Conservation (phyloP, 2,888 invertebrate species). For the Galerucella nymphaeae region DNA sequence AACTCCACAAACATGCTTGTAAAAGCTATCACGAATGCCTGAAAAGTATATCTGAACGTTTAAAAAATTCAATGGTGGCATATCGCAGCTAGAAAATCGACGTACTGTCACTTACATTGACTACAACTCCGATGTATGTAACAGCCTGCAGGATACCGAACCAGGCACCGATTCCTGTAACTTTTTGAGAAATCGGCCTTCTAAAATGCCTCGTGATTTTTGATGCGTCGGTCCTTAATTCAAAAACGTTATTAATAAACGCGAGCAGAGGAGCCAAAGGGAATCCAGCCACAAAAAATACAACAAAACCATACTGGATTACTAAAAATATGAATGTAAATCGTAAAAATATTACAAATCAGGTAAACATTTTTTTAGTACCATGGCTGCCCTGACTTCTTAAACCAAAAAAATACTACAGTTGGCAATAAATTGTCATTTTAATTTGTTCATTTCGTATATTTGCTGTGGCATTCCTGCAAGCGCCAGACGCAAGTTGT, state of each 20-base stretch:
- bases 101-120: conserved; percentile 54
- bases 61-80: background rate
- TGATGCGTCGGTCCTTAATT: conserved; percentile 64
- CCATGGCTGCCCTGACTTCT: too few species aligned
- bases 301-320: conserved; percentile 75
- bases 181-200: conserved; percentile 53
- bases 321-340: conserved; percentile 61
- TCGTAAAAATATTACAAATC: too few species aligned
- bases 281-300: conserved; percentile 74
- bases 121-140: conserved; percentile 56
- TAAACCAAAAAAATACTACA: too few species aligned
- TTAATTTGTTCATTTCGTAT: too few species aligned
- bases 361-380: too few species aligned
- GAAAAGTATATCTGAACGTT: conserved; percentile 41
- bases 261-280: conserved; percentile 75
- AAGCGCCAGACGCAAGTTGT: too few species aligned
- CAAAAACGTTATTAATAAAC: conserved; percentile 72
- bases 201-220: conserved; percentile 52
- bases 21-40: conserved; percentile 59
- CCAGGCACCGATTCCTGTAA: conserved; percentile 56
- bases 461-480: too few species aligned
- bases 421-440: too few species aligned
- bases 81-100: too few species aligned
- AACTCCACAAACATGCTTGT: conserved; percentile 55
- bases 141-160: conserved; percentile 56